Base-by-base conservation (phyloP, 2,113 vertebrate genomes). In the Edolisoma coerulescens region DNA sequence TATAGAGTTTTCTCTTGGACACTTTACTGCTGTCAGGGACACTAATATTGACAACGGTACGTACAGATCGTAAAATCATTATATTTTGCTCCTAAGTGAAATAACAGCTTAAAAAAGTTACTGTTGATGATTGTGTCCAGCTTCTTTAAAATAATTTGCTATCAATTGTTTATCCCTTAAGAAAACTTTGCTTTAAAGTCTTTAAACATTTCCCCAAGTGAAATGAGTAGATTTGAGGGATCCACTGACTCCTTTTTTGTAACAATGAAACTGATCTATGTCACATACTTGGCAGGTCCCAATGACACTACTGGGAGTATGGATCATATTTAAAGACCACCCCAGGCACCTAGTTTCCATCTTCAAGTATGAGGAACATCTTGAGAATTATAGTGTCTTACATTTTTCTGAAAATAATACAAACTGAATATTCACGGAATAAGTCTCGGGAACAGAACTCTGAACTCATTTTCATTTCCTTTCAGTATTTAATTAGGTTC, bases 391-490 rank as follows among this genome's bases (percentile, higher is more conserved):
- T 82, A 96, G 97, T 60, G 52, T 56, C 73, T 95, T 95, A 92
- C 20, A 39, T 96, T 96, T 96, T 91, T 93, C 94, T 96, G 93
- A 97, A 97, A 98, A 95, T 94, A 88, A 92, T 84, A 95, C 89
- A 90, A 96, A 97, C 75, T 93, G 91, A 97, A 95, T 91, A 97
- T 74, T 82, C 87, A 95, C 56, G 10, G 81, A 95, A 89, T 93
- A 92, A 83, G 90, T 80, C 91, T 95, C 4, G 6, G 60, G 71
- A 97, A 97, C 87, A 95, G 91, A 96, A 96, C 89, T 19, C 87
- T 94, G 93, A 95, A 97, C 92, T 96, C 93, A 96, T 96, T 97
- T 97, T 96, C 71, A 96, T 96, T 97, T 93, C 90, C 90, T 96
- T 97, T 97, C 93, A 93, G 63, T 6, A 76, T 84, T 74, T 92